Evolutionary conservation across 2,797 vertebrate genomes (phyloP).

Genomic region (Gallirallus australis): DNA sequence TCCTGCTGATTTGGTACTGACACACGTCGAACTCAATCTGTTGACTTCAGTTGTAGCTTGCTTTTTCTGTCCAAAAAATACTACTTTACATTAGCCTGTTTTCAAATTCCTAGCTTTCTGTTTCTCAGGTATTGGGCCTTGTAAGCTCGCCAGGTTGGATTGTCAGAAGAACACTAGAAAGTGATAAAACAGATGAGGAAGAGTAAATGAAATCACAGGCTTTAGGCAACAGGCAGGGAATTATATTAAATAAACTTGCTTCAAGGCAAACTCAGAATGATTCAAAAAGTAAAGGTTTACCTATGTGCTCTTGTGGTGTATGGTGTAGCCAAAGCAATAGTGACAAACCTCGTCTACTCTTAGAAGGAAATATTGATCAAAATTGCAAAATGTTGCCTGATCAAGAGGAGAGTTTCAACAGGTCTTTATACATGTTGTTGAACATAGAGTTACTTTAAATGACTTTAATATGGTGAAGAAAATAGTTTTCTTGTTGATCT

Average conservation of each 20-base stretch:
- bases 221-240: neutral
- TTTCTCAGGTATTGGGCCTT: neutral
- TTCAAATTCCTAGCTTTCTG: neutral
- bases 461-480: neutral
- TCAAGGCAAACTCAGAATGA: neutral
- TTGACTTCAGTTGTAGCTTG: neutral
- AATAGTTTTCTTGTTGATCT: neutral
- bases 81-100: neutral
- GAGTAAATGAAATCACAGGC: neutral
- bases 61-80: neutral
- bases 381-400: neutral
- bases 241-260: neutral
- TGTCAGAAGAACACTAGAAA: neutral
- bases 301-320: neutral
- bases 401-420: neutral
- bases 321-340: neutral
- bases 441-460: neutral
- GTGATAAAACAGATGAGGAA: neutral
- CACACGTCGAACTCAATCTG: neutral
- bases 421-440: neutral
- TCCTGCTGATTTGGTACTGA: neutral
- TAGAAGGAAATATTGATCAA: neutral
- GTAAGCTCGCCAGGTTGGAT: neutral
- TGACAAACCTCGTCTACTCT: neutral
- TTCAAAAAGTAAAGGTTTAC: neutral